These are phyloP conservation scores for Drepana falcataria DNA, from an alignment of 2,888 invertebrate species.

Conservation along the genomic window DNA sequence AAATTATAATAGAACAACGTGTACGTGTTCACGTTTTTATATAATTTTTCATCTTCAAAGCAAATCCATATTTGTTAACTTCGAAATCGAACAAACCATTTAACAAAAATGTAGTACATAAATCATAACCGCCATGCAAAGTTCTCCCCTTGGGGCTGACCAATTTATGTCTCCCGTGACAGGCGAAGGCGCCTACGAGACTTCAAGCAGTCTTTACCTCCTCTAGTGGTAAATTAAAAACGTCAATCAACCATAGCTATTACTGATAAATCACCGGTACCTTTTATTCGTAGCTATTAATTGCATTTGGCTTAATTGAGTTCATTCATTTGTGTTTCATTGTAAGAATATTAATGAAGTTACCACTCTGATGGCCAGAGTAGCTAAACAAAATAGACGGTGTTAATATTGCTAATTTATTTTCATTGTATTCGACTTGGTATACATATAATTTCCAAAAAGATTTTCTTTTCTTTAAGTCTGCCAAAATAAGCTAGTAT, in stretches of 20 bases:
- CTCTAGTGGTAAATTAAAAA: conserved; percentile 58
- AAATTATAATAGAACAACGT: conserved; percentile 4
- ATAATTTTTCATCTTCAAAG: neutral
- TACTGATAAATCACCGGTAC: conserved; percentile 64
- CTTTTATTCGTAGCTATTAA: conserved; percentile 65
- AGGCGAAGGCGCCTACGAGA: conserved; percentile 32
- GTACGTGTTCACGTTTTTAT: conserved; percentile 9
- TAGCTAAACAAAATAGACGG: conserved; percentile 6
- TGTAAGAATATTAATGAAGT: conserved; percentile 55
- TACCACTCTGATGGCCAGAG: conserved; percentile 41
- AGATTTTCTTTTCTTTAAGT: too few species aligned
- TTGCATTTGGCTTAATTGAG: conserved; percentile 63
- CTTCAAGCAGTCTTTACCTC: conserved; percentile 21
- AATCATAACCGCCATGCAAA: conserved; percentile 17
- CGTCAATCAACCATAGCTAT: conserved; percentile 67
- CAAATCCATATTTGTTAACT: too few species aligned
- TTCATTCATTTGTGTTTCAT: conserved; percentile 59
- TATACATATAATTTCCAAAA: too few species aligned
- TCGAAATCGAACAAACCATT: too few species aligned
- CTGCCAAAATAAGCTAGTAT: too few species aligned
- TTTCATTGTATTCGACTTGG: neutral
- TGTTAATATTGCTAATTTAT: neutral
- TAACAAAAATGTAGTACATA: too few species aligned
- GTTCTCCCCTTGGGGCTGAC: conserved; percentile 29
- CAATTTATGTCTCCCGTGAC: conserved; percentile 41